A percentile compares a stretch with the other conserved stretches of the same genome.
These are phyloP conservation scores for Chrysomallon squamiferum DNA, from an alignment of 1,140 invertebrate genomes.

Conservation along the genomic window DNA sequence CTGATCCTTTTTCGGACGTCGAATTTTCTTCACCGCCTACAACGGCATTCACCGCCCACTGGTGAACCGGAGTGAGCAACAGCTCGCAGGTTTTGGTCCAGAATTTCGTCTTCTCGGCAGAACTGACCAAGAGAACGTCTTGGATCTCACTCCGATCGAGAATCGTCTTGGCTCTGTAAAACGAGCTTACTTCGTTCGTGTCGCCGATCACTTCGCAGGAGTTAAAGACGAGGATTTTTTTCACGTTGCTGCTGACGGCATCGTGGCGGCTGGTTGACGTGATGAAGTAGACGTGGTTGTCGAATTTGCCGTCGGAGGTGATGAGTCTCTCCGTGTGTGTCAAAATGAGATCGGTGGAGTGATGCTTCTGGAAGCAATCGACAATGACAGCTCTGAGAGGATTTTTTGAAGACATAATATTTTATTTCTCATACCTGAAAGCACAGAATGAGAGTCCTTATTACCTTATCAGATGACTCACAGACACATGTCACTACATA, in stretches of 20 bases:
- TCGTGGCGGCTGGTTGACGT: neutral
- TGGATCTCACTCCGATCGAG: constrained; percentile 6
- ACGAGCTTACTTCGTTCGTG: neutral
- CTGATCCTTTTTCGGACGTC: neutral
- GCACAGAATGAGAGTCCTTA: too few species aligned
- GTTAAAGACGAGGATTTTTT: neutral
- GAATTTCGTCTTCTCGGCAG: neutral
- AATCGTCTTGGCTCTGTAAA: constrained; percentile 18
- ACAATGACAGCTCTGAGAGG: neutral
- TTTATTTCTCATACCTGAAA: too few species aligned
- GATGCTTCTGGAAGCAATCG: neutral
- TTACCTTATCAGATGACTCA: too few species aligned
- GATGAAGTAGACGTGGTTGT: constrained; percentile 6
- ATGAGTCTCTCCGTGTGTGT: neutral
- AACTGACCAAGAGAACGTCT: constrained; percentile 11
- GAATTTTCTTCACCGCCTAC: neutral
- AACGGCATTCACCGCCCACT: constrained; percentile 2
- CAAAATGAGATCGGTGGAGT: neutral
- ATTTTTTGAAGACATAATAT: neutral
- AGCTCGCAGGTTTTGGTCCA: constrained; percentile 9
- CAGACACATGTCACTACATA: too few species aligned
- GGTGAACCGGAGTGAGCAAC: constrained; percentile 17
- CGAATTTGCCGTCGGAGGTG: neutral
- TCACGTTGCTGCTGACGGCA: neutral
- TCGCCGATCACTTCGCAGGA: neutral